phyloP scores from a whole-genome alignment of 2,113 vertebrate genomes.

The Mustela nigripes region DNA sequence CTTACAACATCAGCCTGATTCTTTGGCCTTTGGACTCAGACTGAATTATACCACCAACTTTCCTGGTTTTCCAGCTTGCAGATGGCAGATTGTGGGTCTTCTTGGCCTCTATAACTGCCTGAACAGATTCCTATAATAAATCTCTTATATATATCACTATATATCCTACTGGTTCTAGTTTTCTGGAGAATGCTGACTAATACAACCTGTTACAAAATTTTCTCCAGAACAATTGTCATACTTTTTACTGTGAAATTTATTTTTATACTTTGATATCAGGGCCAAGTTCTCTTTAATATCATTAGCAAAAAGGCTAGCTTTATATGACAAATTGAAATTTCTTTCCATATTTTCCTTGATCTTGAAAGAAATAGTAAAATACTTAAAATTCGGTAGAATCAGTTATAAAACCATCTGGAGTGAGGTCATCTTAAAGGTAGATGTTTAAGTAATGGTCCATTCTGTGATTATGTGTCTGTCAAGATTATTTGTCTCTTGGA shows the following conservation, averaged over 20 bases:
- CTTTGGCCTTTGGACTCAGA: neutral
- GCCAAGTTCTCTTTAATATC: neutral
- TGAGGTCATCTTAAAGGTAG: constrained; percentile 22
- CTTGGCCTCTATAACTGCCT: neutral
- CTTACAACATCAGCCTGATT: neutral
- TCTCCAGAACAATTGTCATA: neutral
- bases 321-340: neutral
- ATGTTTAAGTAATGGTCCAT: neutral
- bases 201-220: neutral
- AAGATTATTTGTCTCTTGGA: constrained; percentile 42
- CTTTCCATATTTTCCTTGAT: constrained; percentile 36
- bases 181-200: neutral
- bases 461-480: neutral
- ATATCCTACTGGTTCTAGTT: neutral
- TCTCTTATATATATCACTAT: neutral
- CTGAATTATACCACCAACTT: neutral
- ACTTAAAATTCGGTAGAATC: neutral
- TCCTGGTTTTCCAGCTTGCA: neutral
- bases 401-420: neutral
- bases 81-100: neutral
- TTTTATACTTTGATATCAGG: constrained; percentile 7
- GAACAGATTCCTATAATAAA: neutral
- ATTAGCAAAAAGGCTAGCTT: neutral
- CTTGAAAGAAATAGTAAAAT: constrained; percentile 6
- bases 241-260: neutral